Percentiles rank a stretch among this genome's conserved stretches.
These are phyloP conservation scores for Leucophenga varia DNA, from an alignment of 1,140 invertebrate species.

Conservation along the genomic window DNA sequence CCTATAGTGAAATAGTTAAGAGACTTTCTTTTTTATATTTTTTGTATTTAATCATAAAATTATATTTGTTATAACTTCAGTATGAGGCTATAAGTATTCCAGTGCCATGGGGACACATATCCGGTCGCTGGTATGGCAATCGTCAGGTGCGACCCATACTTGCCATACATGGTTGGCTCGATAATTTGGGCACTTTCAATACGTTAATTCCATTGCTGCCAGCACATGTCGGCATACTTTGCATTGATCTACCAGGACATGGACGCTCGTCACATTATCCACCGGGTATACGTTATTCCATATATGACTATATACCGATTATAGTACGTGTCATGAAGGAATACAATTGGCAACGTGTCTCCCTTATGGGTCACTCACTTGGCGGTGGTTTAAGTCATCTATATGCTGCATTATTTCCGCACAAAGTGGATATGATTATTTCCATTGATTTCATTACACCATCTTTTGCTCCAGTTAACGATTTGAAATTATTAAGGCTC, in stretches of 20 bases:
- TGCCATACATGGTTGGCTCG: slow-evolving; percentile 73
- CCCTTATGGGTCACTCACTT: slow-evolving; percentile 69
- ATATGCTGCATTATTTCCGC: slow-evolving; percentile 61
- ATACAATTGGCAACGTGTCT: slow-evolving; percentile 68
- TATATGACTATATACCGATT: slow-evolving; percentile 59
- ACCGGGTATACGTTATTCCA: slow-evolving; percentile 61
- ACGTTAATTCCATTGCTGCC: slow-evolving; percentile 64
- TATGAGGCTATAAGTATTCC: slow-evolving; percentile 64
- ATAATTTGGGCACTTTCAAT: slow-evolving; percentile 73
- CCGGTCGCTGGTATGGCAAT: slow-evolving; percentile 69
- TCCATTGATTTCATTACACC: slow-evolving; percentile 63
- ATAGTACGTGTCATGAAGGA: slow-evolving; percentile 63
- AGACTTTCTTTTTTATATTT: too few species aligned
- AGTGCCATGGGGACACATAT: slow-evolving; percentile 65
- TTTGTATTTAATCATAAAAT: too few species aligned
- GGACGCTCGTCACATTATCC: slow-evolving; percentile 68
- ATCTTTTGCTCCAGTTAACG: slow-evolving; percentile 19
- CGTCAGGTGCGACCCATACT: slow-evolving; percentile 64
- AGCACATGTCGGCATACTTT: slow-evolving; percentile 62
- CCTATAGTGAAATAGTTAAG: too few species aligned
- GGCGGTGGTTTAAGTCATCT: slow-evolving; percentile 61
- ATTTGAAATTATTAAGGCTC: too few species aligned
- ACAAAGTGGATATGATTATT: slow-evolving; percentile 63
- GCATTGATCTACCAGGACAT: slow-evolving; percentile 72
- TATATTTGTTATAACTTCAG: too few species aligned